Evolutionary conservation across 2,888 invertebrate genomes (phyloP).

Genomic region (Polydesmus complanatus): DNA sequence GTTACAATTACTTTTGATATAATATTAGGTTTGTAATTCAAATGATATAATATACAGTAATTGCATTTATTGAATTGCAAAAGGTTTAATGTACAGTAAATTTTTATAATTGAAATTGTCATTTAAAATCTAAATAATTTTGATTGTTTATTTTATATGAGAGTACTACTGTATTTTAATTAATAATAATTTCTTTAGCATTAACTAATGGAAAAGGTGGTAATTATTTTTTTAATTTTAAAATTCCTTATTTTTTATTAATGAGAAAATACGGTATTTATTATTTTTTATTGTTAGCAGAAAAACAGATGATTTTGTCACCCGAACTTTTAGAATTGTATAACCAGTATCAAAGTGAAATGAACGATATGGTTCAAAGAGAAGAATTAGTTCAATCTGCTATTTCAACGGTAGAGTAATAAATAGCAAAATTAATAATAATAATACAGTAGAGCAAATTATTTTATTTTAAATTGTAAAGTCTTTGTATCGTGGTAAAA

Average conservation of each 20-base stretch:
- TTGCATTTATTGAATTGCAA: neutral
- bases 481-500: neutral
- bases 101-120: no score
- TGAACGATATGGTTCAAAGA: constrained; percentile 54
- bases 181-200: constrained; percentile 13
- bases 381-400: constrained; percentile 22
- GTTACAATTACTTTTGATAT: neutral
- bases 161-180: no score
- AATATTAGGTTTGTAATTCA: no score
- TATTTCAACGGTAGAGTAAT: neutral
- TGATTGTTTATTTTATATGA: no score
- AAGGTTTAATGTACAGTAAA: no score
- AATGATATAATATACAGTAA: no score
- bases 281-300: constrained; percentile 31
- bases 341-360: constrained; percentile 70
- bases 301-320: constrained; percentile 53
- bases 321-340: constrained; percentile 65
- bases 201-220: constrained; percentile 15
- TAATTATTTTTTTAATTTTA: neutral
- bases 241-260: constrained; percentile 15
- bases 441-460: neutral
- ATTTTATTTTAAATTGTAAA: neutral
- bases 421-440: neutral
- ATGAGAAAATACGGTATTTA: no score
- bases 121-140: no score